Percentiles rank a stretch among this genome's conserved stretches.
Conservation (phyloP, 2,888 invertebrate species). For the Drosophila kanekoi region DNA sequence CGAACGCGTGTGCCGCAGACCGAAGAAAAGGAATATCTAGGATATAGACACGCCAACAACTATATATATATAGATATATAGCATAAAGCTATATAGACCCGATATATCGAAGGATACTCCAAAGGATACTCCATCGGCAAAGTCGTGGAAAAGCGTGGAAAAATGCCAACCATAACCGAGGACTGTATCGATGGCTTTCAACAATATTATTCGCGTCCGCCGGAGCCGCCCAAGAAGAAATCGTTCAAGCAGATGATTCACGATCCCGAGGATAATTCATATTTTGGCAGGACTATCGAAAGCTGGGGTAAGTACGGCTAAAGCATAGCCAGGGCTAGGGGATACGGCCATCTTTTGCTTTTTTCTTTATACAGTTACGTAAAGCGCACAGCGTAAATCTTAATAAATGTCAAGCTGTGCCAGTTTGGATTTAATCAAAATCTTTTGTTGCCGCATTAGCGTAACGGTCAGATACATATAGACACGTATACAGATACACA, state of each 20-base stretch:
- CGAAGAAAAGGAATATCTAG: conserved; percentile 8
- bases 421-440: conserved; percentile 73
- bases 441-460: conserved; percentile 75
- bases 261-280: conserved; percentile 90
- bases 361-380: conserved; percentile 45
- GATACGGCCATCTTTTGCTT: background rate
- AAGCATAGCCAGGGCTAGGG: too few relatives aligned
- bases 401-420: conserved; percentile 64
- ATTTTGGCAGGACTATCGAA: conserved; percentile 91
- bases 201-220: conserved; percentile 89
- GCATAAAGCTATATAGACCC: background rate
- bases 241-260: conserved; percentile 89
- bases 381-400: conserved; percentile 53
- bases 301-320: conserved; percentile 92
- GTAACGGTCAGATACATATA: conserved; percentile 13
- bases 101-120: conserved; percentile 37
- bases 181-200: conserved; percentile 87
- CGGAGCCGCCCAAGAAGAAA: conserved; percentile 87
- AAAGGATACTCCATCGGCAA: conserved; percentile 40
- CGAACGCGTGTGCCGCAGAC: conserved; percentile 55
- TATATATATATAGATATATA: background rate
- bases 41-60: background rate
- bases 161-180: conserved; percentile 85
- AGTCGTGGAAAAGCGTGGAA: conserved; percentile 27
- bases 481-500: conserved; percentile 5